Evolutionary conservation across 2,888 invertebrate genomes (phyloP).

Genomic region (Tetragnatha montana): DNA sequence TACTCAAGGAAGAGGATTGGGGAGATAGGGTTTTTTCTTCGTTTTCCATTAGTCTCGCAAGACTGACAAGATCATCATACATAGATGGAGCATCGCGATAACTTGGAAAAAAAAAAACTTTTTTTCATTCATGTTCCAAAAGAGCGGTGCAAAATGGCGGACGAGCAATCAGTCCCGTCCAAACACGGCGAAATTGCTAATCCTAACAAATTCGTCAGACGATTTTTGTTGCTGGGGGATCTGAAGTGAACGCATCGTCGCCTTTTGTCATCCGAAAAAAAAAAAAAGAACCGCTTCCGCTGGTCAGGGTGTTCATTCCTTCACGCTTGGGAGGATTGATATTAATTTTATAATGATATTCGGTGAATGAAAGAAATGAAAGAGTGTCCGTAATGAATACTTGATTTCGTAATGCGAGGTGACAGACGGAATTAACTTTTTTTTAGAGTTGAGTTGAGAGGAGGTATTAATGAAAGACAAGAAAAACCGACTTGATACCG

Average conservation of each 20-base stretch:
- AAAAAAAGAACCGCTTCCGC: conserved; percentile 42
- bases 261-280: conserved; percentile 20
- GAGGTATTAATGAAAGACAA: neutral
- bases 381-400: conserved; percentile 18
- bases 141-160: neutral
- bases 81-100: conserved; percentile 3
- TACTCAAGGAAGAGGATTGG: conserved; percentile 5
- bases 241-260: conserved; percentile 29
- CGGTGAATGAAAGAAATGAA: neutral
- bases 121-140: neutral
- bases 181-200: neutral
- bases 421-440: neutral
- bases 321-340: conserved; percentile 6
- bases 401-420: conserved; percentile 18
- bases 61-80: conserved; percentile 16
- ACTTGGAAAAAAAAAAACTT: neutral
- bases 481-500: too few relatives aligned
- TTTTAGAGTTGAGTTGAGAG: neutral
- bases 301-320: conserved; percentile 36
- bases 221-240: conserved; percentile 5
- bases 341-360: conserved; percentile 17
- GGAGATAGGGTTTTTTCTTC: neutral
- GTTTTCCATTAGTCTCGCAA: conserved; percentile 42
- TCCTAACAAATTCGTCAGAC: conserved; percentile 24
- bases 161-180: neutral